Evolutionary conservation across 2,113 vertebrate genomes (phyloP).

Genomic region (Dendrocopos noguchii): DNA sequence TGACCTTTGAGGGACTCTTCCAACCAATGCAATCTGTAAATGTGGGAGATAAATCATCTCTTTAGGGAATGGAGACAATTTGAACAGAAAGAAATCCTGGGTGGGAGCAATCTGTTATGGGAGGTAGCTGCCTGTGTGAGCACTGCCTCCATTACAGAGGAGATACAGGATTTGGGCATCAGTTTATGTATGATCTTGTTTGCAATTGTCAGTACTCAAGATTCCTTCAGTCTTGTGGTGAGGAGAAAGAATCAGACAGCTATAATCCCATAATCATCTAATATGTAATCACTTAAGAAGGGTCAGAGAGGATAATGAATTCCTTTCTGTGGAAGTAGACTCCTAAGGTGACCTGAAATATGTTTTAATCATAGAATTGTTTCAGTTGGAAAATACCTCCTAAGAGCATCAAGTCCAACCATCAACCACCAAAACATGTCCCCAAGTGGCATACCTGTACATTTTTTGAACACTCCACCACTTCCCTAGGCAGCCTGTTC

Average conservation of each 20-base stretch:
- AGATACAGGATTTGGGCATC: not conserved
- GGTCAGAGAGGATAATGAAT: not conserved
- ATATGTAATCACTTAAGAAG: not conserved
- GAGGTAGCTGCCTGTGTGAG: not conserved
- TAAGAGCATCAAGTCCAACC: too few relatives aligned
- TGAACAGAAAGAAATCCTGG: not conserved
- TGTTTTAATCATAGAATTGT: not conserved
- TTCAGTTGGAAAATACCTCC: too few relatives aligned
- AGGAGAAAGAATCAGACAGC: not conserved
- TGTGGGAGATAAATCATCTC: not conserved
- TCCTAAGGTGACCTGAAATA: not conserved
- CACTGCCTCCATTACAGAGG: not conserved
- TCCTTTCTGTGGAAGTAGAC: not conserved
- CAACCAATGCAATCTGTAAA: too few relatives aligned
- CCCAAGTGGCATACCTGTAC: too few relatives aligned
- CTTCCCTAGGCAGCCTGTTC: too few relatives aligned
- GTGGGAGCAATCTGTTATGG: not conserved
- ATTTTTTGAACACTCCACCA: too few relatives aligned
- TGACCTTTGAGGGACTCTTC: too few relatives aligned
- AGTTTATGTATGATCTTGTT: not conserved
- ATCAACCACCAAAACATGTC: too few relatives aligned
- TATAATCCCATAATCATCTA: not conserved
- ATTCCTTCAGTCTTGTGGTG: not conserved
- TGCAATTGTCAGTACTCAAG: accelerated
- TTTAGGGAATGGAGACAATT: not conserved